Evolutionary conservation across 2,888 invertebrate species (phyloP).

Genomic region (Philaethria dido): DNA sequence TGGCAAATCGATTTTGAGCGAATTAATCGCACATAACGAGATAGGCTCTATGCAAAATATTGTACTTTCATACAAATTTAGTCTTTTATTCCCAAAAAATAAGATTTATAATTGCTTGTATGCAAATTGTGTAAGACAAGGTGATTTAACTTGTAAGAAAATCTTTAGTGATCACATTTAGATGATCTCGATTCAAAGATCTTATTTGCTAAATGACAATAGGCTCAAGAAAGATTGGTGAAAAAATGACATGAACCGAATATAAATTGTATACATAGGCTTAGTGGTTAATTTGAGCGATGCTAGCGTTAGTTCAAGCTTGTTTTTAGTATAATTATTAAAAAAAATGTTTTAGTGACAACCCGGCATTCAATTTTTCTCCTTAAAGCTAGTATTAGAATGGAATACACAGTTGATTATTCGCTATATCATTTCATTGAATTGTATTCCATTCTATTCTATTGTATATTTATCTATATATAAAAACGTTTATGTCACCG

Average conservation of each 20-base stretch:
- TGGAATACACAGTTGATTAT: too few species aligned
- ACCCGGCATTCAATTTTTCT: too few species aligned
- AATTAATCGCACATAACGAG: conserved; percentile 41
- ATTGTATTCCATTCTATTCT: too few species aligned
- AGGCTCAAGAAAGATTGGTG: conserved; percentile 1
- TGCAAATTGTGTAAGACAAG: not conserved
- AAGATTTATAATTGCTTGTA: conserved; percentile 12
- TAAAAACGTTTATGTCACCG: too few species aligned
- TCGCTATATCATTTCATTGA: too few species aligned
- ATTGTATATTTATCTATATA: too few species aligned
- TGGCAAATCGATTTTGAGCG: conserved; percentile 41
- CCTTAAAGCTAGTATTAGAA: too few species aligned
- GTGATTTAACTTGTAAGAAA: conserved; percentile 1
- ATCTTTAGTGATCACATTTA: not conserved
- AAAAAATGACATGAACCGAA: conserved; percentile 5
- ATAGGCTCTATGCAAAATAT: conserved; percentile 17
- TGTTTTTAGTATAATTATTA: too few species aligned
- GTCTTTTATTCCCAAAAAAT: not conserved
- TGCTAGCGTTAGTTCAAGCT: too few species aligned
- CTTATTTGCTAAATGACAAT: conserved; percentile 10
- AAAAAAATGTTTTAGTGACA: too few species aligned
- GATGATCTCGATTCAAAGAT: conserved; percentile 14
- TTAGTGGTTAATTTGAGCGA: too few species aligned
- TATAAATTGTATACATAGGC: conserved; percentile 15
- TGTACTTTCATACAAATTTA: conserved; percentile 1